Conservation (phyloP, 2,113 vertebrate species). For the Callocephalon fimbriatum region DNA sequence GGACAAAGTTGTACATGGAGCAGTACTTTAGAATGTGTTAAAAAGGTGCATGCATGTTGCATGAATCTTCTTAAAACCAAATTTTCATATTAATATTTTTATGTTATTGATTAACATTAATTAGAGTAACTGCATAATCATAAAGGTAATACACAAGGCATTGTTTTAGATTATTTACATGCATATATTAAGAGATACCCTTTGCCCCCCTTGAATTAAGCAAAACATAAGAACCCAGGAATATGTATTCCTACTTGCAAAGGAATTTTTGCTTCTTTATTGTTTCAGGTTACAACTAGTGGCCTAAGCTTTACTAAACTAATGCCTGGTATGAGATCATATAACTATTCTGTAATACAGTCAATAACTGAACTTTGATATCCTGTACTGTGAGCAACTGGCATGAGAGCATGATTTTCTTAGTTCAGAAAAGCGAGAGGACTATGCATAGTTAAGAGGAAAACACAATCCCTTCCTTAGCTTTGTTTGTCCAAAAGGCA, state of each 20-base stretch:
- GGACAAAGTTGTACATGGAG: not conserved
- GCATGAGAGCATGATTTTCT: not conserved
- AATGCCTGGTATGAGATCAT: not conserved
- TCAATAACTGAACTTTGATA: not conserved
- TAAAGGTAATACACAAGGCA: not conserved
- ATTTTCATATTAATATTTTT: not conserved
- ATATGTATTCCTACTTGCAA: not conserved
- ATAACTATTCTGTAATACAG: not conserved
- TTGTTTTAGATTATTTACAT: not conserved
- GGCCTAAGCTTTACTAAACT: not conserved
- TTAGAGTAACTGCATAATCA: not conserved
- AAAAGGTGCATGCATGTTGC: not conserved
- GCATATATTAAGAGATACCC: rapidly evolving
- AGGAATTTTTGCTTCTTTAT: not conserved
- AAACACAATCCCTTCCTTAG: not conserved
- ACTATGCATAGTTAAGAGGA: not conserved
- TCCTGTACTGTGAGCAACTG: not conserved
- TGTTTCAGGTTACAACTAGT: not conserved
- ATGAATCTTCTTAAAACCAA: not conserved
- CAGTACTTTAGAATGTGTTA: not conserved
- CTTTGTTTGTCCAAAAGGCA: not conserved
- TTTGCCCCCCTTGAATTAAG: rapidly evolving
- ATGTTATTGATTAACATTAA: not conserved
- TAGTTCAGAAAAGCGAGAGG: not conserved
- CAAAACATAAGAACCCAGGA: not conserved